Evolutionary conservation across 2,888 invertebrate genomes (phyloP).

Genomic region (Dromius quadrimaculatus): DNA sequence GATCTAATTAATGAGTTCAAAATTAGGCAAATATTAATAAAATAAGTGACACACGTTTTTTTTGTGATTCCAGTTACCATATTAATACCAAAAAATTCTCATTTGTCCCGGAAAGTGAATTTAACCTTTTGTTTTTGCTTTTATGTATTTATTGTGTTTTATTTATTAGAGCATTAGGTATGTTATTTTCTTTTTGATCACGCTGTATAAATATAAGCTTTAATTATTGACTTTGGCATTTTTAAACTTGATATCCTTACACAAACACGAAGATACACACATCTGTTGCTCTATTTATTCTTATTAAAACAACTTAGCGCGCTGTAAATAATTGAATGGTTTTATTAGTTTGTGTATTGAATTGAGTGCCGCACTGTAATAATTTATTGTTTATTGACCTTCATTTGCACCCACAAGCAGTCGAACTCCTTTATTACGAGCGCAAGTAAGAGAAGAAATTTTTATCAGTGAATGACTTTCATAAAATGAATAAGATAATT

Average conservation of each 20-base stretch:
- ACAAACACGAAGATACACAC: not conserved
- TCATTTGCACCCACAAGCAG: slow-evolving; percentile 11
- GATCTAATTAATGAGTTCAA: not conserved
- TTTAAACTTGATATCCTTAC: not conserved
- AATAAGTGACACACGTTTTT: too few relatives aligned
- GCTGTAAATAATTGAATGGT: not conserved
- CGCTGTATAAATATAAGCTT: slow-evolving; percentile 40
- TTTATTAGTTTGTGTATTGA: slow-evolving; percentile 30
- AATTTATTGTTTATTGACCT: slow-evolving; percentile 10
- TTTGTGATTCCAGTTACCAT: too few relatives aligned
- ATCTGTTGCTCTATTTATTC: not conserved
- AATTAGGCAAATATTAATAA: not conserved
- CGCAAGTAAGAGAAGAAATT: too few relatives aligned
- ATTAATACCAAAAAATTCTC: too few relatives aligned
- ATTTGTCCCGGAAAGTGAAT: not conserved
- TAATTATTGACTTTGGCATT: slow-evolving; percentile 21
- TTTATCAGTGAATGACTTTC: too few relatives aligned
- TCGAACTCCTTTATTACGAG: not conserved
- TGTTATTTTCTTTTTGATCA: slow-evolving; percentile 34
- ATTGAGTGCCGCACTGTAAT: not conserved
- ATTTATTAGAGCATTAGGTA: slow-evolving; percentile 30
- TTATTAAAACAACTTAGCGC: slow-evolving; percentile 11
- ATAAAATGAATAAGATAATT: too few relatives aligned
- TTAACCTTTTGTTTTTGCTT: not conserved
- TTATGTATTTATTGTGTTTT: slow-evolving; percentile 31